Conservation (phyloP, 2,113 vertebrate genomes). For the Pituophis catenifer region DNA sequence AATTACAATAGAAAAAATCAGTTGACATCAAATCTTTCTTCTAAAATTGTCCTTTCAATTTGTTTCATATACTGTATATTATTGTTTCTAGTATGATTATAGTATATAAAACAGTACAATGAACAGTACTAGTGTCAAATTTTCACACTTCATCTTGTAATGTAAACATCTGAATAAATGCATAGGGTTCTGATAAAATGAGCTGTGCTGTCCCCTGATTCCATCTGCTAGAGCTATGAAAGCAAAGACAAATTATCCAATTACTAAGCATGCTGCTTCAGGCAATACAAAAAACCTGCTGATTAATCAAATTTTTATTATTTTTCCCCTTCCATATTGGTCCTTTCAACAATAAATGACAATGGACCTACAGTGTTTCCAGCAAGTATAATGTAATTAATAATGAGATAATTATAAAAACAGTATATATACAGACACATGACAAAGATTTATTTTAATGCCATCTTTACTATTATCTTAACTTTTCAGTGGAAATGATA, state of each 20-base stretch:
- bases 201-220: constrained; percentile 60
- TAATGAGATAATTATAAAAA: constrained; percentile 20
- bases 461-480: not conserved
- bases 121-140: not conserved
- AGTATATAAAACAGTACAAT: not conserved
- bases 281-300: constrained; percentile 63
- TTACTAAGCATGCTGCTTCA: constrained; percentile 60
- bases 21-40: not conserved
- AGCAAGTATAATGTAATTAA: constrained; percentile 21
- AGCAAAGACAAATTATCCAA: constrained; percentile 70
- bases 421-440: constrained; percentile 13
- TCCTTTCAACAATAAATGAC: constrained; percentile 49
- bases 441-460: not conserved
- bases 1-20: not conserved
- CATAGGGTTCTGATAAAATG: constrained; percentile 46
- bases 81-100: not conserved
- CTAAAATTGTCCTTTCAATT: not conserved
- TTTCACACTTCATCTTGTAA: not conserved
- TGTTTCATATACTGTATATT: not conserved
- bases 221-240: constrained; percentile 55
- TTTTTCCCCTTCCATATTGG: constrained; percentile 38
- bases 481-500: not conserved
- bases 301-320: constrained; percentile 61
- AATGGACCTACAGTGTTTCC: constrained; percentile 44
- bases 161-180: constrained; percentile 33